Evolutionary conservation across 1,140 invertebrate genomes (phyloP).

Genomic region (Macrobrachium nipponense): DNA sequence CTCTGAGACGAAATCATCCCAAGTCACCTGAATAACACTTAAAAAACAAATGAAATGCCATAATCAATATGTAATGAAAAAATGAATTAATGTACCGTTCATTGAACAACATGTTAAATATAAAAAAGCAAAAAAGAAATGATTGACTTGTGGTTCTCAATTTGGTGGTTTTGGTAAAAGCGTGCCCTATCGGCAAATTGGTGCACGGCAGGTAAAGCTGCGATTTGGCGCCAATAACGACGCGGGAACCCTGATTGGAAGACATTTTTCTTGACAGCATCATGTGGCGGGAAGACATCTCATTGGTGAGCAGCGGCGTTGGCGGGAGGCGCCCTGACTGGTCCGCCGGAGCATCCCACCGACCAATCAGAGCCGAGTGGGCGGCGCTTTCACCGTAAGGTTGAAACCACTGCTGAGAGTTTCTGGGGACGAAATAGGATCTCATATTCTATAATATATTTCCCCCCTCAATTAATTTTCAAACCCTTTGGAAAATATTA

Average conservation of each 20-base stretch:
- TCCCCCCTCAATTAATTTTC: not conserved
- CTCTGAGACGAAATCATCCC: no score
- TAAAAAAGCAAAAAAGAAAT: not conserved
- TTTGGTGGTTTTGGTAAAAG: slow-evolving; percentile 44
- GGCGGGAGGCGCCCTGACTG: slow-evolving; percentile 52
- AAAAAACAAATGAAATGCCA: no score
- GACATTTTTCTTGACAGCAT: slow-evolving; percentile 57
- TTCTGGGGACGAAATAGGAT: no score
- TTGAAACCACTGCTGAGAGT: no score
- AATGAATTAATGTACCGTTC: not conserved
- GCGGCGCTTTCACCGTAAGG: slow-evolving; percentile 20
- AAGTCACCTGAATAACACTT: no score
- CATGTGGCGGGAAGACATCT: slow-evolving; percentile 45
- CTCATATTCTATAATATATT: no score
- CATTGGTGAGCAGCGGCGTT: slow-evolving; percentile 55
- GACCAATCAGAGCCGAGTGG: slow-evolving; percentile 32
- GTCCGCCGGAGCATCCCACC: slow-evolving; percentile 27
- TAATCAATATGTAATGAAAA: not conserved
- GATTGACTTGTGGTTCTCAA: slow-evolving; percentile 38
- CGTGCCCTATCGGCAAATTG: slow-evolving; percentile 59
- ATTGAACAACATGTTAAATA: not conserved
- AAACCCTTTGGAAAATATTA: slow-evolving; percentile 24
- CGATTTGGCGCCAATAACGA: slow-evolving; percentile 62
- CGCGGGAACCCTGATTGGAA: slow-evolving; percentile 57
- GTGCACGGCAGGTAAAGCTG: slow-evolving; percentile 56